Conservation (phyloP, 2,888 invertebrate species). For the Anodontia alba region DNA sequence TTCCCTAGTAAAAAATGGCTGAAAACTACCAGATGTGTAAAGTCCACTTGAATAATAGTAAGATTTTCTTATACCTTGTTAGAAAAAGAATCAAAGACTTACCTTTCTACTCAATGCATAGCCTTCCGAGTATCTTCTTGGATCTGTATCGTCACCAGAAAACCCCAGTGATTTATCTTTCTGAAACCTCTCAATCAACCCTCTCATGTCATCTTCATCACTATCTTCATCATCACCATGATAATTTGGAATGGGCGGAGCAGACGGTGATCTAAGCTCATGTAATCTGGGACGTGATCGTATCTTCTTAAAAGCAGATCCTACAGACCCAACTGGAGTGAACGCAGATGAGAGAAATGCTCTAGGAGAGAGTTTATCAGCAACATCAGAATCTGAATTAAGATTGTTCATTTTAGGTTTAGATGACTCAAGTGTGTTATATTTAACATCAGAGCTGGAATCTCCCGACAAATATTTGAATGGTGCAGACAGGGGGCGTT, state of each 20-base stretch:
- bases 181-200: slow-evolving; percentile 57
- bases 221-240: slow-evolving; percentile 72
- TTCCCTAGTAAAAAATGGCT: no score
- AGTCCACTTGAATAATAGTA: no score
- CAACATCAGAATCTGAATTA: slow-evolving; percentile 57
- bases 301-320: slow-evolving; percentile 58
- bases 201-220: slow-evolving; percentile 62
- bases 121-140: slow-evolving; percentile 69
- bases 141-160: slow-evolving; percentile 49
- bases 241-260: slow-evolving; percentile 74
- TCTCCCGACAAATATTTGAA: slow-evolving; percentile 64
- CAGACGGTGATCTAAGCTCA: slow-evolving; percentile 76
- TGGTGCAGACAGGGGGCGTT: slow-evolving; percentile 75
- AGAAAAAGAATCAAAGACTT: no score
- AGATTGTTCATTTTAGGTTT: slow-evolving; percentile 28
- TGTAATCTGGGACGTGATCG: slow-evolving; percentile 45
- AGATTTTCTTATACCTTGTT: no score
- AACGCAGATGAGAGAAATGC: slow-evolving; percentile 72
- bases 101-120: slow-evolving; percentile 63
- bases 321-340: slow-evolving; percentile 56
- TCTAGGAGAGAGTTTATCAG: slow-evolving; percentile 77
- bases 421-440: slow-evolving; percentile 30
- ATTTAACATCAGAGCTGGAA: slow-evolving; percentile 63
- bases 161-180: slow-evolving; percentile 43
- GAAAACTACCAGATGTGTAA: no score